phyloP scores from a whole-genome alignment of 2,113 vertebrate species.

The Perognathus longimembris region DNA sequence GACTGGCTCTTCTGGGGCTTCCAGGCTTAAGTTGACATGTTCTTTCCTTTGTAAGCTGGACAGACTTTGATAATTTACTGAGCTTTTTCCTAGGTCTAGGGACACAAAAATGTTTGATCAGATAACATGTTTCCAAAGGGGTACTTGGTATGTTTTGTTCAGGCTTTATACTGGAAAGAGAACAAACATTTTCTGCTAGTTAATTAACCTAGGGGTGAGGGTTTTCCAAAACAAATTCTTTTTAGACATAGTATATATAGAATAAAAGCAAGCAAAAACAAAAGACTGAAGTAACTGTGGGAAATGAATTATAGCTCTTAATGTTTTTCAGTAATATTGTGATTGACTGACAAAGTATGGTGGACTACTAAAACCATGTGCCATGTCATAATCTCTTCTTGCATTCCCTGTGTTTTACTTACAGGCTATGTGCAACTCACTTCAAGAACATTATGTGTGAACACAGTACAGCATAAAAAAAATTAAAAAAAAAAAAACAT shows the following conservation, averaged over 20 bases:
- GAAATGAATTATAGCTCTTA: too few relatives aligned
- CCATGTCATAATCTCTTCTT: background rate
- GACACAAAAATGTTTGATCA: conserved; percentile 45
- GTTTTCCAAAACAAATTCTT: background rate
- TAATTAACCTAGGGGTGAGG: background rate
- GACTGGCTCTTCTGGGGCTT: background rate
- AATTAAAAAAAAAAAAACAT: too few relatives aligned
- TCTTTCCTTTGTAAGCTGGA: background rate
- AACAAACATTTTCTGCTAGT: conserved; percentile 28
- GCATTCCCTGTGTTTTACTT: conserved; percentile 8
- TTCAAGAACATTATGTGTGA: background rate
- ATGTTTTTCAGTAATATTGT: background rate
- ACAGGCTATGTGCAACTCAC: background rate
- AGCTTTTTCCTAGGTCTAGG: background rate
- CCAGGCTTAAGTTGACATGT: background rate
- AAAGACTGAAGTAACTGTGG: background rate
- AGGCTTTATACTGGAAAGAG: conserved; percentile 42
- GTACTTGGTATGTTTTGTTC: background rate
- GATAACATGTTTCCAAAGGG: conserved; percentile 17
- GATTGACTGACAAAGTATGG: background rate
- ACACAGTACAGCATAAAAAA: background rate
- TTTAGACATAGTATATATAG: background rate
- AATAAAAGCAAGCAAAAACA: too few relatives aligned
- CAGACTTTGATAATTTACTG: background rate
- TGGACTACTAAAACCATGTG: background rate